Conservation (phyloP, 1,140 invertebrate genomes). For the Ips nitidus region DNA sequence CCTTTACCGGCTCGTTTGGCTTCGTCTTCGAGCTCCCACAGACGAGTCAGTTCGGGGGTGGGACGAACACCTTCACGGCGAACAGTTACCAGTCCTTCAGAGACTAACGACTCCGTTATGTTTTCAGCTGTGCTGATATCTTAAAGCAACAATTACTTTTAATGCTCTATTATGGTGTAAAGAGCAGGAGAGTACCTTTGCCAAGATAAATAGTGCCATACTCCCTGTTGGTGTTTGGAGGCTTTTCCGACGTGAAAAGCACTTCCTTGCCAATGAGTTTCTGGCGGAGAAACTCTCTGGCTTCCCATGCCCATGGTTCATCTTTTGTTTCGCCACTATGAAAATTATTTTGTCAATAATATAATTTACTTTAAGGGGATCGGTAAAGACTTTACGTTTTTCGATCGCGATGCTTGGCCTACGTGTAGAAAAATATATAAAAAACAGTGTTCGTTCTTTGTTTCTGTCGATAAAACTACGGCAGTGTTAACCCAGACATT, state of each 20-base stretch:
- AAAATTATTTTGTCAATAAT: neutral
- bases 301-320: constrained; percentile 96
- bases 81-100: constrained; percentile 85
- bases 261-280: constrained; percentile 90
- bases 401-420: no score
- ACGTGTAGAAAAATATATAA: no score
- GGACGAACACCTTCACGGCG: constrained; percentile 73
- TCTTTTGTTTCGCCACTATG: constrained; percentile 67
- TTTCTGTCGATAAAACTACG: no score
- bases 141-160: constrained; percentile 43
- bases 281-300: constrained; percentile 90
- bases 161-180: constrained; percentile 28
- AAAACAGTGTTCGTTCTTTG: no score
- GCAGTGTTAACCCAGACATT: no score
- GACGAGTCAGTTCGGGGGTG: constrained; percentile 63
- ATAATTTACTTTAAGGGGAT: constrained; percentile 1
- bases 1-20: constrained; percentile 88
- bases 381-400: no score
- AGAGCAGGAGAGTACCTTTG: constrained; percentile 60
- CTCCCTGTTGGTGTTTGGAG: constrained; percentile 74
- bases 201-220: constrained; percentile 88
- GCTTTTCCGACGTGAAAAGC: constrained; percentile 73
- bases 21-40: constrained; percentile 87
- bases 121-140: constrained; percentile 78
- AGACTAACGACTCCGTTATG: constrained; percentile 81